phyloP scores from a whole-genome alignment of 2,888 invertebrate genomes.

The Sarcophaga carnaria region DNA sequence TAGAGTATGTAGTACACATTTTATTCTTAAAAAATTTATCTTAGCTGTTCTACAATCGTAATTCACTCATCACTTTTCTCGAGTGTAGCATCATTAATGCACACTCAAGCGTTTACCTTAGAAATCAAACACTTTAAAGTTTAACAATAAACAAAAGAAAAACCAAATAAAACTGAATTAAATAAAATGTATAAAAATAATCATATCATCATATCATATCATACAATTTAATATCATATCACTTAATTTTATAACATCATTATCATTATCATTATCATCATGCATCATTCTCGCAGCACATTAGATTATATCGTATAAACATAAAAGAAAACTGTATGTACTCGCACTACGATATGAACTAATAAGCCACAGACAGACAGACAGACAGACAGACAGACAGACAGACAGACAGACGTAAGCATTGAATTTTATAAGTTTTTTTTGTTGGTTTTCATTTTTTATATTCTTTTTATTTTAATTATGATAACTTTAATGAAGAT shows the following conservation, averaged over 20 bases:
- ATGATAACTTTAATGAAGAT: neutral
- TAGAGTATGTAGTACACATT: too few species aligned
- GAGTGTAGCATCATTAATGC: neutral
- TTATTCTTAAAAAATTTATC: neutral
- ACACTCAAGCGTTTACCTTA: neutral
- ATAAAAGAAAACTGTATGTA: neutral
- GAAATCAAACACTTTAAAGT: neutral
- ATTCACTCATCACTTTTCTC: neutral
- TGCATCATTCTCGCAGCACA: too few species aligned
- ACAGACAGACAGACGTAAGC: too few species aligned
- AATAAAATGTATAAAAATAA: conserved; percentile 25
- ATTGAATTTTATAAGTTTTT: too few species aligned
- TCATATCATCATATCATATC: conserved; percentile 7
- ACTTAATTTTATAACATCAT: too few species aligned
- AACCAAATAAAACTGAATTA: conserved; percentile 20
- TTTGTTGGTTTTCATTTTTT: too few species aligned
- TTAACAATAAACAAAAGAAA: neutral
- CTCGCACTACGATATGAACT: neutral
- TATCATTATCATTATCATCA: too few species aligned
- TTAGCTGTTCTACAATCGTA: neutral
- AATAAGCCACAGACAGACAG: too few species aligned
- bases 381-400: too few species aligned
- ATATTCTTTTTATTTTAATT: neutral
- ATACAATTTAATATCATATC: too few species aligned
- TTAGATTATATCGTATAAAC: conserved; percentile 6